A percentile compares a stretch with the other conserved stretches of the same genome.
Evolutionary conservation across 2,888 invertebrate genomes (phyloP).

Genomic region (Amphipoea oculea): DNA sequence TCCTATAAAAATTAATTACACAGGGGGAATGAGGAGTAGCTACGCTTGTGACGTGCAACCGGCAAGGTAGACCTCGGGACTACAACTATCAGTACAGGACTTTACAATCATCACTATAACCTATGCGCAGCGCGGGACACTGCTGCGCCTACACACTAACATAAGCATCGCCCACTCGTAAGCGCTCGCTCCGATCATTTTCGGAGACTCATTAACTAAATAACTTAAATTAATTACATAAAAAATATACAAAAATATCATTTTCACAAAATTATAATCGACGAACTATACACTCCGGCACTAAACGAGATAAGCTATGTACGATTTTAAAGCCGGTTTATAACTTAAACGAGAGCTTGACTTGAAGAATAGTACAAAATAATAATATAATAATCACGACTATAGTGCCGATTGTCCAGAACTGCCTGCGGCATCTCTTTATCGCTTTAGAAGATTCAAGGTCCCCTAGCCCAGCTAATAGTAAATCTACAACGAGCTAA

Average conservation of each 20-base stretch:
- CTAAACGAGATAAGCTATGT: slow-evolving; percentile 88
- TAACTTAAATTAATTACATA: slow-evolving; percentile 89
- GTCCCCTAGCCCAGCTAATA: slow-evolving; percentile 91
- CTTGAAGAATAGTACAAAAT: slow-evolving; percentile 87
- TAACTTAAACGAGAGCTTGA: slow-evolving; percentile 90
- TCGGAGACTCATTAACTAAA: slow-evolving; percentile 83
- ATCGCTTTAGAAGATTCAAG: slow-evolving; percentile 88
- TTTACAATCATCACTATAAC: slow-evolving; percentile 90
- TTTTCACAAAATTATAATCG: slow-evolving; percentile 90
- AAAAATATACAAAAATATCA: slow-evolving; percentile 91
- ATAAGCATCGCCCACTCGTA: slow-evolving; percentile 82
- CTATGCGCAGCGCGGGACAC: slow-evolving; percentile 71
- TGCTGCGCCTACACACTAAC: slow-evolving; percentile 76
- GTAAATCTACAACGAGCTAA: slow-evolving; percentile 90
- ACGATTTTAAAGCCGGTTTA: slow-evolving; percentile 88
- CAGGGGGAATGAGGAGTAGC: slow-evolving; percentile 89
- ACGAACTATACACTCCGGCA: slow-evolving; percentile 89
- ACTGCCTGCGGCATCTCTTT: slow-evolving; percentile 88
- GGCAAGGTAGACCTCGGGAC: slow-evolving; percentile 89
- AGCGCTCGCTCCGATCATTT: slow-evolving; percentile 77
- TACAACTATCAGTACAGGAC: slow-evolving; percentile 89
- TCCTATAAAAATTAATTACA: slow-evolving; percentile 90
- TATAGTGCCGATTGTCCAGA: slow-evolving; percentile 90
- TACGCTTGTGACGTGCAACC: slow-evolving; percentile 89
- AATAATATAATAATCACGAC: slow-evolving; percentile 87